These are phyloP conservation scores for Archilochus colubris DNA, from an alignment of 2,113 vertebrate species.

Conservation along the genomic window DNA sequence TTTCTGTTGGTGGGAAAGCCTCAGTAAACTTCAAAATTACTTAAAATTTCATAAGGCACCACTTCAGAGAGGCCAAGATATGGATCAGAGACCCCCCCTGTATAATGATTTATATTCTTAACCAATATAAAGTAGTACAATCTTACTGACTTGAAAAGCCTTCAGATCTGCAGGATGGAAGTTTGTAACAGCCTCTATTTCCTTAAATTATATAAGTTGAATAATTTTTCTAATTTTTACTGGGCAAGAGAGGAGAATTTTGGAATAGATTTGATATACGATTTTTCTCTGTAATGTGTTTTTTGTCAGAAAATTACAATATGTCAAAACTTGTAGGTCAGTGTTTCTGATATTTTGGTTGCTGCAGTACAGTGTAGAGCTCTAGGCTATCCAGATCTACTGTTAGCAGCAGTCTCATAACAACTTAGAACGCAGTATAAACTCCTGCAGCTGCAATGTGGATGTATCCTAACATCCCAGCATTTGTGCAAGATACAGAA, in stretches of 20 bases:
- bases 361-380: neutral
- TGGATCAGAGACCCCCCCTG: accelerated
- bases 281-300: neutral
- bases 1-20: neutral
- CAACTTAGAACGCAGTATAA: neutral
- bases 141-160: neutral
- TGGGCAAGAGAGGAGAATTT: neutral
- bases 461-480: neutral
- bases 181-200: neutral
- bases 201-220: neutral
- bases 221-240: neutral
- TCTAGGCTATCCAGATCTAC: neutral
- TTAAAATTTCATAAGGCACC: neutral
- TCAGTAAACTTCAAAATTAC: neutral
- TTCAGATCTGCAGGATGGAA: neutral
- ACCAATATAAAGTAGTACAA: neutral
- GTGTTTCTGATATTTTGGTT: neutral
- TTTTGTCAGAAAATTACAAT: neutral
- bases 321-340: neutral
- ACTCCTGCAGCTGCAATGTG: neutral
- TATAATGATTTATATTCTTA: neutral
- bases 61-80: neutral
- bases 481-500: neutral
- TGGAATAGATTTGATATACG: neutral
- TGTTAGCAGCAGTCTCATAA: neutral